Evolutionary conservation across 1,140 invertebrate species (phyloP).

Genomic region (Orussus abietinus): DNA sequence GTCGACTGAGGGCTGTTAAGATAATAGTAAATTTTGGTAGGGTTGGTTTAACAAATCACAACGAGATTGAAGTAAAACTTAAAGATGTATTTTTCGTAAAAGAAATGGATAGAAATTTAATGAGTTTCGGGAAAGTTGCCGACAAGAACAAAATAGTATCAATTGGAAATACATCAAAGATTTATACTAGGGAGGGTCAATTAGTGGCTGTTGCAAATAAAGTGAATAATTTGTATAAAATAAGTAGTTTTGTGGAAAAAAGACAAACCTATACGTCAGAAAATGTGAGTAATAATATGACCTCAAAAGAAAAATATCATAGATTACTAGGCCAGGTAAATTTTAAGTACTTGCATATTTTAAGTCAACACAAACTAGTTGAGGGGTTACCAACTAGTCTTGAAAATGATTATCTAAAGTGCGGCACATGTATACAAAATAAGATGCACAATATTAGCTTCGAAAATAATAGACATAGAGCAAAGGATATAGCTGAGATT

Average conservation of each 20-base stretch:
- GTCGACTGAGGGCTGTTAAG: no score
- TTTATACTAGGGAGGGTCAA: neutral
- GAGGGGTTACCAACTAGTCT: slow-evolving; percentile 17
- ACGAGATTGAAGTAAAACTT: no score
- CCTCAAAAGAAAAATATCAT: no score
- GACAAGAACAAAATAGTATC: slow-evolving; percentile 9
- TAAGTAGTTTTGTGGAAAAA: neutral
- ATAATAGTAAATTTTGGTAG: no score
- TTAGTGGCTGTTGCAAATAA: slow-evolving; percentile 3
- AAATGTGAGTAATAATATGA: no score
- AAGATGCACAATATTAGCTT: slow-evolving; percentile 37
- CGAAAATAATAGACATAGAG: slow-evolving; percentile 36
- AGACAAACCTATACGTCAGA: no score
- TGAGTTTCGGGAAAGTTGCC: slow-evolving; percentile 9
- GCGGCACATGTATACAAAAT: no score
- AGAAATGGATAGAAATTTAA: slow-evolving; percentile 14
- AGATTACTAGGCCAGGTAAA: no score
- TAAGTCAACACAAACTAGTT: slow-evolving; percentile 28
- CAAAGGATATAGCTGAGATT: slow-evolving; percentile 31
- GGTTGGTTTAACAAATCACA: no score
- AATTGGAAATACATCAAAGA: slow-evolving; percentile 4
- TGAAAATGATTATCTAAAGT: slow-evolving; percentile 23
- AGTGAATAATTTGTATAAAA: slow-evolving; percentile 1
- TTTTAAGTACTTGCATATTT: slow-evolving; percentile 35
- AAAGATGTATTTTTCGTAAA: slow-evolving; percentile 8